These are phyloP conservation scores for Semotilus atromaculatus DNA, from an alignment of 2,797 vertebrate genomes.

Conservation along the genomic window DNA sequence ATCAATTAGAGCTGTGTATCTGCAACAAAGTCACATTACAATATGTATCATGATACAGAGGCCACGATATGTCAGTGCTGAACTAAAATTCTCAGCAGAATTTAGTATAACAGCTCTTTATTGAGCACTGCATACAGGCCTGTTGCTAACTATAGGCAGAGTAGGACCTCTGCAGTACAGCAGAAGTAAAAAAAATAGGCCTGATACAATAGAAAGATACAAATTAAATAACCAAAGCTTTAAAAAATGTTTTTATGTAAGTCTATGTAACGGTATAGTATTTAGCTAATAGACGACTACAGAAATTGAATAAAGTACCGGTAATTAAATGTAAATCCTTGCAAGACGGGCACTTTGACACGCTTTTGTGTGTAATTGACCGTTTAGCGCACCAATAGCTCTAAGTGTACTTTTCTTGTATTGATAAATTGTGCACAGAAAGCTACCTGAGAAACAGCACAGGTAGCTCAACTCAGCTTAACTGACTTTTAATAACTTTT, in stretches of 20 bases:
- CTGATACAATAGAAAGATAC: neutral
- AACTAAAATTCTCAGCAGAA: neutral
- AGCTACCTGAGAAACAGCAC: neutral
- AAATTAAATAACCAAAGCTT: neutral
- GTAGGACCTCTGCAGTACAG: neutral
- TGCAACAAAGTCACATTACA: neutral
- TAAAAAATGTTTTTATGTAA: neutral
- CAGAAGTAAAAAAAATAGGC: neutral
- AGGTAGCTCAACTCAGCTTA: neutral
- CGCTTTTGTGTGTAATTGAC: neutral
- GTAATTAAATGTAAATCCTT: neutral
- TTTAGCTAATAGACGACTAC: neutral
- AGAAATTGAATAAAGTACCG: neutral
- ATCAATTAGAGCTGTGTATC: neutral
- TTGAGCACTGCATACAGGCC: neutral
- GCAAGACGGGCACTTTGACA: too few relatives aligned
- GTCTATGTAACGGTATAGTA: neutral
- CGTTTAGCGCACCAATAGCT: neutral
- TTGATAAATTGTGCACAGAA: neutral
- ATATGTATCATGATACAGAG: too few relatives aligned
- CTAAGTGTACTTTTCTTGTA: neutral
- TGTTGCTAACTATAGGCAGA: neutral
- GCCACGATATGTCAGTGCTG: neutral
- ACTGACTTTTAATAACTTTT: neutral
- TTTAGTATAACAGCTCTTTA: neutral